Conservation (phyloP, 37 sponge, comb jelly and placozoan genomes). For the Eunapius fragilis region DNA sequence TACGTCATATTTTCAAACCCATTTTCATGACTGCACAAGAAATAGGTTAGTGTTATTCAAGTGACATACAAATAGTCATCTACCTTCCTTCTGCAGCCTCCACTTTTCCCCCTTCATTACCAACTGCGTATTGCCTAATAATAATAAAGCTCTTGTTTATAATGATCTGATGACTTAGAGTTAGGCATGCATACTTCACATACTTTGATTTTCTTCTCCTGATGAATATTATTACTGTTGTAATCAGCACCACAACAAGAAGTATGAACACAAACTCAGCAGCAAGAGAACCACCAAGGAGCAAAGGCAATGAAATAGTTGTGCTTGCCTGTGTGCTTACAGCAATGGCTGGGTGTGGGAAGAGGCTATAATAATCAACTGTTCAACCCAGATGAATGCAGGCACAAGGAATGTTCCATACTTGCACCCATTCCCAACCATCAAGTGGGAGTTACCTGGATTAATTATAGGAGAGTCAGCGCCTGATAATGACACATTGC, state of each 20-base stretch:
- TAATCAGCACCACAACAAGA: neutral
- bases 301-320: neutral
- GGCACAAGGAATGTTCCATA: too few species aligned
- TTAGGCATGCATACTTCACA: neutral
- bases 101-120: neutral
- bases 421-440: too few species aligned
- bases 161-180: neutral
- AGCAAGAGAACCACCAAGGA: neutral
- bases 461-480: neutral
- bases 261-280: neutral
- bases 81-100: neutral
- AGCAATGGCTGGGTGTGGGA: neutral
- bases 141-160: neutral
- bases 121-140: neutral
- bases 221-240: neutral
- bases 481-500: neutral
- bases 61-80: neutral
- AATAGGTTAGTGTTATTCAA: neutral
- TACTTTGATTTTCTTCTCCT: neutral
- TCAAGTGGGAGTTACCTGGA: neutral
- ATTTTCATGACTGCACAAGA: neutral
- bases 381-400: neutral
- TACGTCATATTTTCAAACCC: neutral
- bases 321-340: neutral
- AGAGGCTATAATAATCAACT: neutral